These are phyloP conservation scores for Xestia rhomboidea DNA, from an alignment of 2,888 invertebrate genomes.

Conservation along the genomic window DNA sequence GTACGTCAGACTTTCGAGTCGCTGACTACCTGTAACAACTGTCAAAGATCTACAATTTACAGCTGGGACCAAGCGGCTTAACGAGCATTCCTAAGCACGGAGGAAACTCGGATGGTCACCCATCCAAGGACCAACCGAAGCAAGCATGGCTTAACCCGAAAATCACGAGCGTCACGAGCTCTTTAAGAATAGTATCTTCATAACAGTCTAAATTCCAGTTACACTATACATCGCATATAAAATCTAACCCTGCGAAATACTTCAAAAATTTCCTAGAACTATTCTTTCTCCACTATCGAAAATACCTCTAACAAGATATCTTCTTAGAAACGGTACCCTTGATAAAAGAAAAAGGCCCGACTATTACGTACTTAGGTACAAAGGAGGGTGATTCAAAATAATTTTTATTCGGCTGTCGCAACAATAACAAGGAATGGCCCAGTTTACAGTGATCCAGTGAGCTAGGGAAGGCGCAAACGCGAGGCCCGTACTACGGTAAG, in stretches of 20 bases:
- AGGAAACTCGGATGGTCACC: background rate
- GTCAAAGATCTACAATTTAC: background rate
- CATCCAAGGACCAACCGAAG: background rate
- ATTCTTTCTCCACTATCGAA: background rate
- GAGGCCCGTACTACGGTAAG: slow-evolving; percentile 37
- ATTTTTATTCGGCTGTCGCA: slow-evolving; percentile 58
- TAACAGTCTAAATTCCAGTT: background rate
- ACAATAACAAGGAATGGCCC: slow-evolving; percentile 55
- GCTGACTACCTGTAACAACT: no score
- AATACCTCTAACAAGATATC: slow-evolving; percentile 22
- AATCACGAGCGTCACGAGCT: background rate
- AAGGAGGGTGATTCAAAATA: slow-evolving; percentile 57
- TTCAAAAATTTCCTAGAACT: background rate
- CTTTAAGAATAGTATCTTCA: background rate
- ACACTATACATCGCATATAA: background rate
- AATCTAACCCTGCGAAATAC: background rate
- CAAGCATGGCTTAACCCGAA: background rate
- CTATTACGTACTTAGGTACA: slow-evolving; percentile 48
- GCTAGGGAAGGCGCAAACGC: slow-evolving; percentile 28
- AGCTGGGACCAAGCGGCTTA: no score
- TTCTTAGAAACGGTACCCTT: slow-evolving; percentile 13
- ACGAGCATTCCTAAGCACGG: no score
- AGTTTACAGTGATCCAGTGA: slow-evolving; percentile 56
- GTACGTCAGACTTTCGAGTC: background rate
- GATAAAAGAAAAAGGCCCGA: slow-evolving; percentile 45